A percentile compares a stretch with the other conserved stretches of the same genome.
Evolutionary conservation across 1,140 invertebrate species (phyloP).

Genomic region (Drosophila triauraria): DNA sequence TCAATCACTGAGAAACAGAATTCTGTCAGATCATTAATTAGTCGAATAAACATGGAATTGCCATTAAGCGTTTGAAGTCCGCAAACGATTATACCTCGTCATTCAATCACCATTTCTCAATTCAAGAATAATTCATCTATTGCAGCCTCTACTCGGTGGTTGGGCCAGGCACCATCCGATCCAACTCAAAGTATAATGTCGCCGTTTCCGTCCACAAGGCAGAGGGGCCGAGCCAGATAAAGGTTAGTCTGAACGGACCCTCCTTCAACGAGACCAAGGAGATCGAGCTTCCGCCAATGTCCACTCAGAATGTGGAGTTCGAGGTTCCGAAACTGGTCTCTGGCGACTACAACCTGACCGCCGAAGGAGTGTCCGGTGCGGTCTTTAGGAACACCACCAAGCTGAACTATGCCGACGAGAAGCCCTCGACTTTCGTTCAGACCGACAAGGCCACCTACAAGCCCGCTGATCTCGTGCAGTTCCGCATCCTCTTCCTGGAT

Average conservation of each 20-base stretch:
- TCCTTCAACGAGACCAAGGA: slow-evolving; percentile 89
- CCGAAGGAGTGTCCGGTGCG: slow-evolving; percentile 90
- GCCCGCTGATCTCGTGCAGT: slow-evolving; percentile 93
- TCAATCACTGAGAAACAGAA: slow-evolving; percentile 26
- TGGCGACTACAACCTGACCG: slow-evolving; percentile 91
- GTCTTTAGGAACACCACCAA: slow-evolving; percentile 90
- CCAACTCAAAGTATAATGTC: slow-evolving; percentile 93
- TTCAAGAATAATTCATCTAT: slow-evolving; percentile 44
- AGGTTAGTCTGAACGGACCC: slow-evolving; percentile 90
- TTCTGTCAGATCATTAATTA: slow-evolving; percentile 31
- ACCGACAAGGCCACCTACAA: slow-evolving; percentile 98
- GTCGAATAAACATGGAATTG: slow-evolving; percentile 26
- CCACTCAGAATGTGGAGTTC: slow-evolving; percentile 89
- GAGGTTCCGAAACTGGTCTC: slow-evolving; percentile 89
- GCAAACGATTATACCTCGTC: slow-evolving; percentile 5
- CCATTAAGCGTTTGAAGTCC: slow-evolving; percentile 33
- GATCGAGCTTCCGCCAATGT: slow-evolving; percentile 89
- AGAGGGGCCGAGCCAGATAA: slow-evolving; percentile 88
- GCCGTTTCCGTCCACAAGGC: slow-evolving; percentile 89
- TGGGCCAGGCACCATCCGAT: slow-evolving; percentile 91
- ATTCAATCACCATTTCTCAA: slow-evolving; percentile 14
- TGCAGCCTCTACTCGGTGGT: slow-evolving; percentile 91
- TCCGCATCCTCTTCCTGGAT: slow-evolving; percentile 92
- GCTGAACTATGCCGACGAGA: slow-evolving; percentile 92
- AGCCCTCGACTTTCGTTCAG: slow-evolving; percentile 96